phyloP scores from a whole-genome alignment of 1,140 invertebrate genomes.

The Diabrotica virgifera region DNA sequence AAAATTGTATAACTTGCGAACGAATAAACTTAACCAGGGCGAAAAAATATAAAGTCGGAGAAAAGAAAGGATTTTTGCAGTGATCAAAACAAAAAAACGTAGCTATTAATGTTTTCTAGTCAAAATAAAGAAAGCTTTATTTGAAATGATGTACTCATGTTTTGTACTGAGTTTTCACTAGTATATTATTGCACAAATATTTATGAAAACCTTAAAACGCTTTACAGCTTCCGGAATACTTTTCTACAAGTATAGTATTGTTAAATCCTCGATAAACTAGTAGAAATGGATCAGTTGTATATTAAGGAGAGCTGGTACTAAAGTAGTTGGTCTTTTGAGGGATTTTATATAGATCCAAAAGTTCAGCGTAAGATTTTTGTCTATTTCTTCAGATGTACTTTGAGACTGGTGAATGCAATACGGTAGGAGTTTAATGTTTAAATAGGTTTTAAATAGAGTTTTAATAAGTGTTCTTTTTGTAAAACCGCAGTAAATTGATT shows the following conservation, averaged over 20 bases:
- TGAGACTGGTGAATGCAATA: too few relatives aligned
- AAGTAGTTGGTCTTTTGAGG: too few relatives aligned
- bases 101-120: slow-evolving; percentile 2
- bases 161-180: slow-evolving; percentile 2
- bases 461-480: too few relatives aligned
- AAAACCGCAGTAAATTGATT: too few relatives aligned
- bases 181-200: not conserved
- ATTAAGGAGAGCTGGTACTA: too few relatives aligned
- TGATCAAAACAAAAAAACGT: not conserved
- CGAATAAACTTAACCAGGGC: too few relatives aligned
- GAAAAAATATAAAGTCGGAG: not conserved
- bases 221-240: not conserved
- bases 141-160: not conserved
- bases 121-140: not conserved
- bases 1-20: too few relatives aligned
- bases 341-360: too few relatives aligned
- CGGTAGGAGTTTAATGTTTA: too few relatives aligned
- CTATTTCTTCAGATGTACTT: too few relatives aligned
- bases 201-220: slow-evolving; percentile 2
- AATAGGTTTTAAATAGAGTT: too few relatives aligned
- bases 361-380: too few relatives aligned
- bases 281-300: not conserved
- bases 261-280: not conserved
- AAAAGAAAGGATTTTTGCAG: not conserved
- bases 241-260: not conserved